Evolutionary conservation across 2,797 vertebrate species (phyloP).

Genomic region (Periparus ater): DNA sequence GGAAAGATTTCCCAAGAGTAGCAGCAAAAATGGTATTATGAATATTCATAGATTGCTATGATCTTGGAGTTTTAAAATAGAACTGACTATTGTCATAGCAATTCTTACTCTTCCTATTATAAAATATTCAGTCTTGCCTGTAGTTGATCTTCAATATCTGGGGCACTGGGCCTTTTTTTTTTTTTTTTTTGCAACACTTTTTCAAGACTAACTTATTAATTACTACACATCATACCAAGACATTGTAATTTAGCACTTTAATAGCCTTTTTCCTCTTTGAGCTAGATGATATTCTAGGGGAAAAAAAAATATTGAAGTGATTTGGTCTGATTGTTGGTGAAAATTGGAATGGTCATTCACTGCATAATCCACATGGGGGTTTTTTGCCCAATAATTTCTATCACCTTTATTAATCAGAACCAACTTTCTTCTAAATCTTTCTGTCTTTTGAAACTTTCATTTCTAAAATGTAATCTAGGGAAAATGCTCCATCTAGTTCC

Average conservation of each 20-base stretch:
- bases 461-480: background rate
- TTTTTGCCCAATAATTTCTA: background rate
- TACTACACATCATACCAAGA: background rate
- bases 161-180: background rate
- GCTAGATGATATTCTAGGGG: background rate
- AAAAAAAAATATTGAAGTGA: background rate
- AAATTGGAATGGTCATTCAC: background rate
- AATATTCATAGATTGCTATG: slow-evolving; percentile 44
- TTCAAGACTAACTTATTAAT: slow-evolving; percentile 19
- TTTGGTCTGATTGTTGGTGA: background rate
- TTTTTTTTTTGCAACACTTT: background rate
- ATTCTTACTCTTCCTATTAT: slow-evolving; percentile 16
- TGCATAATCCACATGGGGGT: background rate
- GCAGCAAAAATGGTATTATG: slow-evolving; percentile 25
- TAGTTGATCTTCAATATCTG: slow-evolving; percentile 27
- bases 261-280: background rate
- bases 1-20: slow-evolving; percentile 40
- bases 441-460: background rate
- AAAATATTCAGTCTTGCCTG: slow-evolving; percentile 19
- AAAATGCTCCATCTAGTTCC: background rate
- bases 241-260: slow-evolving; percentile 5
- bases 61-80: slow-evolving; percentile 54
- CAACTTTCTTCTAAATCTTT: background rate
- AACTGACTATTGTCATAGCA: slow-evolving; percentile 1
- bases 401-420: background rate